phyloP scores from a whole-genome alignment of 2,888 invertebrate species.

The Epistrophe eligans region DNA sequence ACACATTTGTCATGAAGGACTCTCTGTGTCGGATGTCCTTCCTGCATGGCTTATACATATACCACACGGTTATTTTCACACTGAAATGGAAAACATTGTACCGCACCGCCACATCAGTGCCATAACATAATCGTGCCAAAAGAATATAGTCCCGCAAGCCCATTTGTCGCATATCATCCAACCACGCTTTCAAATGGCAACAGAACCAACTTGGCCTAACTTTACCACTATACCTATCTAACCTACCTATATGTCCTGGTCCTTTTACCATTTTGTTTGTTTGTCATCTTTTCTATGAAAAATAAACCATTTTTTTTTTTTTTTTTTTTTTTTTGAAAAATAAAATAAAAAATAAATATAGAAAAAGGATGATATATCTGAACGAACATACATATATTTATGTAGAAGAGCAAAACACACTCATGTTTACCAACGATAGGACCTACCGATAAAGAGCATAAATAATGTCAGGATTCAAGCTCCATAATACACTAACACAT shows the following conservation, averaged over 20 bases:
- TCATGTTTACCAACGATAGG: constrained; percentile 46
- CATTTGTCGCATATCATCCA: constrained; percentile 39
- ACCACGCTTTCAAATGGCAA: constrained; percentile 9
- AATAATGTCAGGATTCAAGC: constrained; percentile 61
- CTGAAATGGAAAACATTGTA: constrained; percentile 30
- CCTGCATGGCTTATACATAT: constrained; percentile 25
- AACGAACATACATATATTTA: background rate
- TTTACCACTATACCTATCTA: background rate
- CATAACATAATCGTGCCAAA: constrained; percentile 9
- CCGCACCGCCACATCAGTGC: background rate
- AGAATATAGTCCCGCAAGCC: background rate
- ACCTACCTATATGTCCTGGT: background rate
- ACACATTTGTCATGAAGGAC: constrained; percentile 45
- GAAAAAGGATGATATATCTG: constrained; percentile 16
- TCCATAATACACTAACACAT: constrained; percentile 32
- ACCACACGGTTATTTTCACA: constrained; percentile 40
- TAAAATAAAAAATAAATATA: background rate
- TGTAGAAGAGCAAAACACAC: constrained; percentile 28
- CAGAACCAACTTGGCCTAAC: constrained; percentile 30
- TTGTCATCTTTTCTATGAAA: constrained; percentile 44
- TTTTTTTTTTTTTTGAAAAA: too few relatives aligned
- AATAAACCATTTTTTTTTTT: background rate
- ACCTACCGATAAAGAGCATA: constrained; percentile 66
- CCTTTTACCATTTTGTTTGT: constrained; percentile 28
- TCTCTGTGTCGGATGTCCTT: constrained; percentile 12